Conservation (phyloP, 2,113 vertebrate species). For the Colossoma macropomum region DNA sequence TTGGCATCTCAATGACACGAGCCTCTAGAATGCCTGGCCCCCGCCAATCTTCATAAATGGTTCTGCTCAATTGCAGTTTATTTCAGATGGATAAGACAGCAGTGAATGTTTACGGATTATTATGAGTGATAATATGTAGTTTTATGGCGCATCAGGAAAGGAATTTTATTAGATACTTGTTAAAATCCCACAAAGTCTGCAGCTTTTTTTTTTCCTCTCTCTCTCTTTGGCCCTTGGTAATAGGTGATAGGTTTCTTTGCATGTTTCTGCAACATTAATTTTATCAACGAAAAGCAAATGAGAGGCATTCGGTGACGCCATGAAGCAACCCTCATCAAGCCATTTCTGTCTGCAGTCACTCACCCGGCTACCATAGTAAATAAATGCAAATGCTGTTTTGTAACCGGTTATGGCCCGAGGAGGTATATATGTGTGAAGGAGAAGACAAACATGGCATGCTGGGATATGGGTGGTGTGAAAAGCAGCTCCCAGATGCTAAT, state of each 20-base stretch:
- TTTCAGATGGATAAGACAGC: constrained; percentile 67
- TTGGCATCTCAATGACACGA: constrained; percentile 15
- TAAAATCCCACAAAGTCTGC: constrained; percentile 63
- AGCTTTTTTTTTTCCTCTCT: constrained; percentile 50
- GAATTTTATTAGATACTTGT: constrained; percentile 60
- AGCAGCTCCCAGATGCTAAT: constrained; percentile 56
- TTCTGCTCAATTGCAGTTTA: constrained; percentile 71
- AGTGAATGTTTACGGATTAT: constrained; percentile 75
- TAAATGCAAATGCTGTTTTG: constrained; percentile 43
- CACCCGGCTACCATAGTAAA: constrained; percentile 20
- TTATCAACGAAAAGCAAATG: constrained; percentile 60
- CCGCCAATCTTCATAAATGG: constrained; percentile 58
- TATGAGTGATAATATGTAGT: constrained; percentile 63
- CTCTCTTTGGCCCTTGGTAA: constrained; percentile 45
- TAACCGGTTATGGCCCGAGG: constrained; percentile 16
- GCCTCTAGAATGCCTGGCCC: neutral
- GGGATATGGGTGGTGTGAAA: constrained; percentile 52
- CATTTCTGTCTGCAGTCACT: constrained; percentile 1
- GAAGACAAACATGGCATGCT: constrained; percentile 50
- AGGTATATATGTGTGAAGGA: constrained; percentile 31
- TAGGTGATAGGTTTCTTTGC: constrained; percentile 34
- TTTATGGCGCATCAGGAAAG: constrained; percentile 67
- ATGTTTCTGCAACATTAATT: constrained; percentile 35
- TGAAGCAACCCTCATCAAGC: constrained; percentile 30
- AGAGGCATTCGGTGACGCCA: constrained; percentile 55